phyloP scores from a whole-genome alignment of 2,113 vertebrate species.

The Ctenomys sociabilis region DNA sequence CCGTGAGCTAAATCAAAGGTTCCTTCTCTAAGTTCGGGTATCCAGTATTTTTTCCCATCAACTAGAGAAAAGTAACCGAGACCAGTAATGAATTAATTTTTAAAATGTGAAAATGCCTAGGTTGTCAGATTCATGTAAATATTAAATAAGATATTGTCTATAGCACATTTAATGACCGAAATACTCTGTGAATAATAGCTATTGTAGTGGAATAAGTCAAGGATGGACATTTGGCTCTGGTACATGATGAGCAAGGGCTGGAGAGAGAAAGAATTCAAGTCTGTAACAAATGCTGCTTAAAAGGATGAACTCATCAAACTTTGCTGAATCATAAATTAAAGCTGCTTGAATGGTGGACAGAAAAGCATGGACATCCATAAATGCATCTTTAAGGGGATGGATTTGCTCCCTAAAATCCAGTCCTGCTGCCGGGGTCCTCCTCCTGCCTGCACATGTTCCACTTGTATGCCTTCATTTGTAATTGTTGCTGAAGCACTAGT shows the following conservation, averaged over 20 bases:
- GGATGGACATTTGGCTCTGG: not conserved
- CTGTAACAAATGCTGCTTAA: not conserved
- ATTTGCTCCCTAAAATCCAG: not conserved
- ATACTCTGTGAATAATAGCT: not conserved
- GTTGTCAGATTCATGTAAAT: not conserved
- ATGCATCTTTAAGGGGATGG: not conserved
- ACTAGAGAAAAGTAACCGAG: too few relatives aligned
- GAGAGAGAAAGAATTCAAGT: not conserved
- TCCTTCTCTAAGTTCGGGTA: too few relatives aligned
- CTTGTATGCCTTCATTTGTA: slow-evolving; percentile 17
- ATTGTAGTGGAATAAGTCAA: not conserved
- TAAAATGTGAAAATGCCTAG: not conserved
- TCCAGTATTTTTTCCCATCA: too few relatives aligned
- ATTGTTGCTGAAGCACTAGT: not conserved
- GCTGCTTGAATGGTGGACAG: not conserved
- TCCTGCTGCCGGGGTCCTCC: not conserved
- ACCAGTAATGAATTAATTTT: not conserved
- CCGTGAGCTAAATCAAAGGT: too few relatives aligned
- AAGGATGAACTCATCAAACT: not conserved
- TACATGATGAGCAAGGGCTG: not conserved
- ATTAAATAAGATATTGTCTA: not conserved
- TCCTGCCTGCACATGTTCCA: not conserved
- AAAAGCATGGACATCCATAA: not conserved
- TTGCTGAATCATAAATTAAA: not conserved
- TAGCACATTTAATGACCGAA: not conserved